Conservation (phyloP, 2,797 vertebrate genomes). For the Sebastes matsubarae region DNA sequence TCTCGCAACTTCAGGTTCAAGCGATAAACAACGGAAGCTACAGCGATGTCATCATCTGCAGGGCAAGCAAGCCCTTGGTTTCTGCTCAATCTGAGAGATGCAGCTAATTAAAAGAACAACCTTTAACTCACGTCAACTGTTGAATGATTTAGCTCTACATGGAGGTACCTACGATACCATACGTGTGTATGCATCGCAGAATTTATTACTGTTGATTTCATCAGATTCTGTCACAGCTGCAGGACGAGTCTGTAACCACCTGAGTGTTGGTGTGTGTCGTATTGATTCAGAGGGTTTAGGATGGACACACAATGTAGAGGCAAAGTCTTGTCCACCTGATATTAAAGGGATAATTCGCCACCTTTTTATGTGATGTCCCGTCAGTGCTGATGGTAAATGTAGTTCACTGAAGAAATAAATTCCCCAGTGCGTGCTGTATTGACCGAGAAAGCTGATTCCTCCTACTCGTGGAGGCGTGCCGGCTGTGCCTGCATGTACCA, state of each 20-base stretch:
- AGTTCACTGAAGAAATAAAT: no score
- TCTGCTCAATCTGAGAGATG: not conserved
- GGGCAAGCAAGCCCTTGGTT: not conserved
- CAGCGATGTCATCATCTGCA: not conserved
- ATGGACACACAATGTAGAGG: not conserved
- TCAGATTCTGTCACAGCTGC: constrained; percentile 12
- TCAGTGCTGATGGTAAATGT: no score
- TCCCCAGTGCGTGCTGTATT: no score
- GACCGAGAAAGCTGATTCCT: no score
- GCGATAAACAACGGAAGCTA: not conserved
- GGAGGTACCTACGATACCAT: not conserved
- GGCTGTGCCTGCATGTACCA: no score
- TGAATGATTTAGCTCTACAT: not conserved
- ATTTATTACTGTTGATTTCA: constrained; percentile 28
- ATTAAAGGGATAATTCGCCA: no score
- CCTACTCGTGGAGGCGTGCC: no score
- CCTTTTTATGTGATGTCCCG: no score
- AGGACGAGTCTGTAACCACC: not conserved
- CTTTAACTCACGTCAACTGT: not conserved
- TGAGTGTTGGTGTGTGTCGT: not conserved
- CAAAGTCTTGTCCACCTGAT: not conserved
- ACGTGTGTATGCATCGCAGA: not conserved
- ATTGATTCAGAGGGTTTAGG: not conserved
- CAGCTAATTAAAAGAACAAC: not conserved
- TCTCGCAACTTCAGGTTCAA: not conserved